These are phyloP conservation scores for Oreochromis mossambicus DNA, from an alignment of 2,797 vertebrate species.

Conservation along the genomic window DNA sequence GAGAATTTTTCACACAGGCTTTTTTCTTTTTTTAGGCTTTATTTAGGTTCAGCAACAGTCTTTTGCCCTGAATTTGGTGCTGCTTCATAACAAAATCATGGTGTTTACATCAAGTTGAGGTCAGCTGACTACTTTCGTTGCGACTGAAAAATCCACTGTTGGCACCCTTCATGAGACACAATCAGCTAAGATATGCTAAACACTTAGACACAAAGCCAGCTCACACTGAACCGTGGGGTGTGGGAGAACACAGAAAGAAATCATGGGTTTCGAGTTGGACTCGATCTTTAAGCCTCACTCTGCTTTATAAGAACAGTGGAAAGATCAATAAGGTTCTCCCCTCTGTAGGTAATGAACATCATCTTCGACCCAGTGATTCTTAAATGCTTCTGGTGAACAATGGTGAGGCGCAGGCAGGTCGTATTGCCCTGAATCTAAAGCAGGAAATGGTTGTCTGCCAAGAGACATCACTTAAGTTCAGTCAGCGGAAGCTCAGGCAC, in stretches of 20 bases:
- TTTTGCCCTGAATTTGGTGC: background rate
- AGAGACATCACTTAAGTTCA: background rate
- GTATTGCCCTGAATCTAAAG: background rate
- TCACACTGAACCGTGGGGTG: background rate
- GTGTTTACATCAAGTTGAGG: background rate
- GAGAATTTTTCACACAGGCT: background rate
- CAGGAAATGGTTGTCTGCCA: background rate
- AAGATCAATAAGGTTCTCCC: constrained; percentile 8
- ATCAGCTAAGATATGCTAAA: background rate
- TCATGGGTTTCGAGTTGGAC: background rate
- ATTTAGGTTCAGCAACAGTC: background rate
- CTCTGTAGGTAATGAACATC: constrained; percentile 15
- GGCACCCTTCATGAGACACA: background rate
- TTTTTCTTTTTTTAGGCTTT: background rate
- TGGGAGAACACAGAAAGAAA: background rate
- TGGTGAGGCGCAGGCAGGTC: background rate
- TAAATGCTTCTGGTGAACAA: background rate
- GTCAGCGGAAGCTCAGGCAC: background rate
- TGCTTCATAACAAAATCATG: background rate
- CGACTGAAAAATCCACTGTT: background rate
- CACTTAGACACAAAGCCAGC: background rate
- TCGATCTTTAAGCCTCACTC: constrained; percentile 6
- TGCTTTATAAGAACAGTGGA: background rate
- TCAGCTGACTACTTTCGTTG: background rate
- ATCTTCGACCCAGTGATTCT: constrained; percentile 2